Evolutionary conservation across 2,888 invertebrate species (phyloP), one percentile per base, ranked within the genome.

Genomic region (Rhagonycha lutea): DNA sequence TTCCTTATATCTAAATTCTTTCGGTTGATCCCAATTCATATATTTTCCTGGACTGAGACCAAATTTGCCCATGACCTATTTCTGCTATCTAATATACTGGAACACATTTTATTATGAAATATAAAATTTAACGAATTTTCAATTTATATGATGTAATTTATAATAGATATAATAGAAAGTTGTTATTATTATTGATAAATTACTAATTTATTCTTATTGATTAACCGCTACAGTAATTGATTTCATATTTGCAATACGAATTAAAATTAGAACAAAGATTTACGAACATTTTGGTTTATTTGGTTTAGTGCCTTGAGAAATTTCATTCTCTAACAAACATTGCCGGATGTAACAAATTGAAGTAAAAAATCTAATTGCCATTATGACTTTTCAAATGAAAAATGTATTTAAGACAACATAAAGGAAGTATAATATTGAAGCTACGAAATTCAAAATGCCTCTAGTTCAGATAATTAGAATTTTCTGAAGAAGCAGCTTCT

Each of bases 11-110:
- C 69, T 73, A n/a, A 72, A 10, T 3, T 71, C 60, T 11, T 61
- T 14, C 18, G 32, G 11, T 23, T 69, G 70, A 29, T 29, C 63
- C 70, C 75, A 73, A 28, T 75, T 67, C 61, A 74, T 71, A 28
- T 74, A 77, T 62, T 74, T 74, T 18, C 71, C 63, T 72, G 72
- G 77, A 32, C 72, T 74, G 67, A 72, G 72, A 61, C 72, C 77
- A 73, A 77, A 74, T 72, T 77, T 74, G 61, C 74, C 77, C 77
- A 77, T 77, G 77, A 69, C 72, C 72, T 23, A 67, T 14, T 60
- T 14, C 28, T 29, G 14, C 67, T 72, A 74, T 61, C 23, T 29
- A 69, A 18, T 61, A 23, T 65, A 69, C 77, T 77, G 69, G 9
- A 77, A 77, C 61, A 68, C 61, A 47, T 47, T 47, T 26, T n/a